Conservation (phyloP, 2,888 invertebrate species). For the Pyrgus malvae region DNA sequence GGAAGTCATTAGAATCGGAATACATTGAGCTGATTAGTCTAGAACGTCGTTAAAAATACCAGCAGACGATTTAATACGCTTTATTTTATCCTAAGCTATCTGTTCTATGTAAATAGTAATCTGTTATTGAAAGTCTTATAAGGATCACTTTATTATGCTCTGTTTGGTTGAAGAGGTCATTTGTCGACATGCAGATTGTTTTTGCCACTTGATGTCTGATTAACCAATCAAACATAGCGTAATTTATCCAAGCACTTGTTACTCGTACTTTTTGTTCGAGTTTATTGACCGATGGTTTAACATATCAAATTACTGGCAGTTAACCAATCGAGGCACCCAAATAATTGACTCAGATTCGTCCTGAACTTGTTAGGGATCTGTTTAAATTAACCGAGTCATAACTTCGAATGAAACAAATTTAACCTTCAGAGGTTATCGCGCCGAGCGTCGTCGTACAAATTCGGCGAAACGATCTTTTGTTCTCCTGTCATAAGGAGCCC, state of each 20-base stretch:
- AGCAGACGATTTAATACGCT: not conserved
- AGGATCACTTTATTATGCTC: no score
- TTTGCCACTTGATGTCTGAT: no score
- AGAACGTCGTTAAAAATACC: not conserved
- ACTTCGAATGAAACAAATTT: conserved; percentile 22
- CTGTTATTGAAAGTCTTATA: no score
- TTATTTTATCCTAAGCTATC: not conserved
- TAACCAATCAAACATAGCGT: no score
- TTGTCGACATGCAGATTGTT: not conserved
- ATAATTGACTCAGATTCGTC: conserved; percentile 9
- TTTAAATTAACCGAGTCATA: conserved; percentile 18
- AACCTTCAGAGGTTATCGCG: conserved; percentile 26
- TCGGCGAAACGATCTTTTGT: conserved; percentile 23
- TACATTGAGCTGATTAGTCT: not conserved
- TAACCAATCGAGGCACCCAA: not conserved
- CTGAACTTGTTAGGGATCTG: conserved; percentile 5
- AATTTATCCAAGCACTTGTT: not conserved
- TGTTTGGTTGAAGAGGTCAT: no score
- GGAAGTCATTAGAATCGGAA: not conserved
- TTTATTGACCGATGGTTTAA: not conserved
- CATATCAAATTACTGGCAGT: conserved; percentile 8
- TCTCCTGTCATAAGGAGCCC: conserved; percentile 9
- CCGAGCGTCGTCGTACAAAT: conserved; percentile 5
- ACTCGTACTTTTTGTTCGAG: not conserved
- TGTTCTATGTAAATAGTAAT: no score